These are phyloP conservation scores for Alauda arvensis DNA, from an alignment of 2,797 vertebrate genomes.

Conservation along the genomic window DNA sequence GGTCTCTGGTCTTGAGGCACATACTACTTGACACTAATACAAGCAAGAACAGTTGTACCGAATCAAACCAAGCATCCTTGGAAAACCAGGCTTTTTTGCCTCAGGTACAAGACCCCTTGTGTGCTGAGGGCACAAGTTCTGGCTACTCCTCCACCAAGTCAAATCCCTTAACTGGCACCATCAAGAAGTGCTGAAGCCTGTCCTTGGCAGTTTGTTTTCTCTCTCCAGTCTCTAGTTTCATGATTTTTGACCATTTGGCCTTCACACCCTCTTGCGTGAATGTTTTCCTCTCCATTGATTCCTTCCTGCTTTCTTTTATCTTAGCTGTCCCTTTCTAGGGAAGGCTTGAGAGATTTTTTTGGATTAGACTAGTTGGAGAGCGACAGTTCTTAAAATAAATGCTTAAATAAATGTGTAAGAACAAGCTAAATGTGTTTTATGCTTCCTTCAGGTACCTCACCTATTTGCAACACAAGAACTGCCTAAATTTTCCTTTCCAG, in stretches of 20 bases:
- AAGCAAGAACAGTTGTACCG: not conserved
- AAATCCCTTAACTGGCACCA: not conserved
- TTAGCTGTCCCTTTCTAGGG: not conserved
- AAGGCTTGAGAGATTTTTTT: not conserved
- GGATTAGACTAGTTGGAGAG: not conserved
- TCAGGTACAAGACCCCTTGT: fast-evolving
- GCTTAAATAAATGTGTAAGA: not conserved
- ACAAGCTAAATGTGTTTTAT: not conserved
- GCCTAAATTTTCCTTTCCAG: not conserved
- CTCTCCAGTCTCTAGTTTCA: not conserved
- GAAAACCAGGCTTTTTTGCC: not conserved
- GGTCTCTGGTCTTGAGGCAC: not conserved
- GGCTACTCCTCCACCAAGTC: not conserved
- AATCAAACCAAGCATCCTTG: not conserved
- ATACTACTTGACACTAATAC: not conserved
- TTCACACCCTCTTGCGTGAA: not conserved
- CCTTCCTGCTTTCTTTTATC: not conserved
- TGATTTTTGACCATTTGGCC: not conserved
- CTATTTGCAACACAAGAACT: not conserved
- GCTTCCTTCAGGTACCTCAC: not conserved
- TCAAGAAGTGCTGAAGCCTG: not conserved
- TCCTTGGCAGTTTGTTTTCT: not conserved
- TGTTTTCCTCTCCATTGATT: not conserved
- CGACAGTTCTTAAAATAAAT: not conserved
- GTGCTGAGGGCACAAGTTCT: not conserved